Evolutionary conservation across 2,888 invertebrate species (phyloP).

Genomic region (Eupithecia abbreviata): DNA sequence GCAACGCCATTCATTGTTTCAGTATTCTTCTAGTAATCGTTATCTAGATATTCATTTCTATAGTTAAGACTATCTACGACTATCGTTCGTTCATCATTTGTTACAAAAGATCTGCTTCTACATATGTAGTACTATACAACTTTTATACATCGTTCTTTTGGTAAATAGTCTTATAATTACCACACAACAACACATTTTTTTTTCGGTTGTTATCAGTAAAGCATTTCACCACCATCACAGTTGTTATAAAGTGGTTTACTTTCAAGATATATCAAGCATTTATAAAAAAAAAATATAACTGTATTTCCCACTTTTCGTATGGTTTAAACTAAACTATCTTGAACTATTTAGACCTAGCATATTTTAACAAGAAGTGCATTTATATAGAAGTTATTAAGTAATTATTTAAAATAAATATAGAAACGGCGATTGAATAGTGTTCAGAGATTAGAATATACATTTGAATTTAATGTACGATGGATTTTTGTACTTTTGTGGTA

Average conservation of each 20-base stretch:
- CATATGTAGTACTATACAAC: not conserved
- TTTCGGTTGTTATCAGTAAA: too few relatives aligned
- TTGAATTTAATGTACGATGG: slow-evolving; percentile 64
- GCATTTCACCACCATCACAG: too few relatives aligned
- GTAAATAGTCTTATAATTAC: not conserved
- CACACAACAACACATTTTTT: not conserved
- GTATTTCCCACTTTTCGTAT: slow-evolving; percentile 13
- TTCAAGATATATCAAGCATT: slow-evolving; percentile 16
- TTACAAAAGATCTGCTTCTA: slow-evolving; percentile 31
- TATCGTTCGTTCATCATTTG: slow-evolving; percentile 18
- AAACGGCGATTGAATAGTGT: slow-evolving; percentile 73
- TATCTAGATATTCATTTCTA: slow-evolving; percentile 47
- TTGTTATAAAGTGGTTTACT: not conserved
- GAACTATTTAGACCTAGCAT: slow-evolving; percentile 61
- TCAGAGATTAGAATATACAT: slow-evolving; percentile 69
- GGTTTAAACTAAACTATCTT: slow-evolving; percentile 44
- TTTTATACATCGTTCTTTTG: not conserved
- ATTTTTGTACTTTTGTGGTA: slow-evolving; percentile 81
- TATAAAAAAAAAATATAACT: slow-evolving; percentile 10
- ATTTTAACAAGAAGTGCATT: slow-evolving; percentile 81
- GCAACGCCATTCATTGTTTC: slow-evolving; percentile 74
- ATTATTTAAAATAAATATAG: slow-evolving; percentile 67
- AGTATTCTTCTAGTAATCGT: slow-evolving; percentile 77
- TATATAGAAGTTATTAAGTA: slow-evolving; percentile 77
- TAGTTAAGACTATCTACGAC: slow-evolving; percentile 26